Evolutionary conservation across 2,888 invertebrate genomes (phyloP).

Genomic region (Ennomos fuscantarius): DNA sequence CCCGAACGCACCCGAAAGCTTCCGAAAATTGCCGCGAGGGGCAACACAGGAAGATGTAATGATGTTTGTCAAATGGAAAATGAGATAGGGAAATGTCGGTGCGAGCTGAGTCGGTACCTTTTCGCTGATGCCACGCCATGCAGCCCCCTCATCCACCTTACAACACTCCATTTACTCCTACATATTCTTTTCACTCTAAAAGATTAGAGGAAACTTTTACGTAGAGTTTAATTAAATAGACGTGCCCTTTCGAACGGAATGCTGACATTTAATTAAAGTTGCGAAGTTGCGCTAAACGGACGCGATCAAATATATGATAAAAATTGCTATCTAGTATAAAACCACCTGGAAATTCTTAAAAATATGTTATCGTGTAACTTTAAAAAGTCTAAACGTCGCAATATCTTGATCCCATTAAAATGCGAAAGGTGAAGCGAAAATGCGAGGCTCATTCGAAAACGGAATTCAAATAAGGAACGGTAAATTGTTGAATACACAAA

Average conservation of each 20-base stretch:
- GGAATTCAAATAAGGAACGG: constrained; percentile 33
- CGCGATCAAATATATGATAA: constrained; percentile 56
- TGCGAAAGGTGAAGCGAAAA: constrained; percentile 29
- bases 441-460: constrained; percentile 22
- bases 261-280: constrained; percentile 76
- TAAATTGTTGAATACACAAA: constrained; percentile 51
- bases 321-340: constrained; percentile 38
- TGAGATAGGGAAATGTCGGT: constrained; percentile 83
- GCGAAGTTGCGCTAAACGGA: constrained; percentile 54
- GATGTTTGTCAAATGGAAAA: constrained; percentile 86
- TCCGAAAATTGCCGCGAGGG: constrained; percentile 68
- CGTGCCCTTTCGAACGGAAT: constrained; percentile 68
- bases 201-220: constrained; percentile 37
- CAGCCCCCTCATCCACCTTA: constrained; percentile 15
- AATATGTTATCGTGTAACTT: not conserved
- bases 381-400: constrained; percentile 18
- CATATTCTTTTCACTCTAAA: constrained; percentile 19
- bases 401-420: constrained; percentile 25
- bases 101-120: constrained; percentile 74
- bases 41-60: constrained; percentile 80
- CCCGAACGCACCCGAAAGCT: constrained; percentile 67
- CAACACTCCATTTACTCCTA: constrained; percentile 26
- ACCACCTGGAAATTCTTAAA: constrained; percentile 26
- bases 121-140: constrained; percentile 58
- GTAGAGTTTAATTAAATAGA: constrained; percentile 55